Evolutionary conservation across 2,113 vertebrate species (phyloP), one percentile per base, ranked within the genome.

Genomic region (Sceloporus tristichus): DNA sequence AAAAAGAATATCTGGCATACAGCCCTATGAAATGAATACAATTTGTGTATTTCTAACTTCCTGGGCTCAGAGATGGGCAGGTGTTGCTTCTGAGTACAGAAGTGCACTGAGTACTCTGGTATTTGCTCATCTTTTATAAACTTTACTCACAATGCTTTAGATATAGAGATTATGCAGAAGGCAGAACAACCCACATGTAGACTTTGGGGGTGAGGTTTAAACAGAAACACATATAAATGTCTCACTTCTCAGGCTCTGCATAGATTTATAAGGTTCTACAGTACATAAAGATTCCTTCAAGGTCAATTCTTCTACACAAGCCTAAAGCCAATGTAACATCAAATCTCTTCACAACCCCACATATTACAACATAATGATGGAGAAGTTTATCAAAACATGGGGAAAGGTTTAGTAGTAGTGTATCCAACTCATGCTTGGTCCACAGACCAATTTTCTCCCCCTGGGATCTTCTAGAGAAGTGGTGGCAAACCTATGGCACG

Each of bases 261-360:
- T 9, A 0, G 0, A 56, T 34, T 54, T 16, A 34, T 77, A 88
- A 42, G 42, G 23, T 59, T 9, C 62, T 59, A 85, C 3, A 1
- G 29, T 0, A 38, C 76, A 0, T 0, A 2, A 34, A 6, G 18
- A 1, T 8, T n/a, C 9, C 4, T 0, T 25, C 68, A 91, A 85
- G 80, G 73, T 29, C 23, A 40, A 3, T 5, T 42, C 18, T 65
- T 74, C 73, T 29, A 76, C 2, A 7, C 40, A 19, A 27, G 40
- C 38, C 73, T 34, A 27, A 40, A 59, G 9, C 25, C 59, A 65
- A 29, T n/a, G 14, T 16, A 3, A 3, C 78, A 70, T 34, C 62
- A 3, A 78, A 14, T 18, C 40, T 0, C 9, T 38, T 65, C 11
- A 9, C 0, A 3, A 0, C 14, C 3, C 65, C 59, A 48, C 42